Percentiles rank a stretch among this genome's conserved stretches.
phyloP scores from a whole-genome alignment of 2,888 invertebrate genomes.

The Phytoseiulus persimilis region DNA sequence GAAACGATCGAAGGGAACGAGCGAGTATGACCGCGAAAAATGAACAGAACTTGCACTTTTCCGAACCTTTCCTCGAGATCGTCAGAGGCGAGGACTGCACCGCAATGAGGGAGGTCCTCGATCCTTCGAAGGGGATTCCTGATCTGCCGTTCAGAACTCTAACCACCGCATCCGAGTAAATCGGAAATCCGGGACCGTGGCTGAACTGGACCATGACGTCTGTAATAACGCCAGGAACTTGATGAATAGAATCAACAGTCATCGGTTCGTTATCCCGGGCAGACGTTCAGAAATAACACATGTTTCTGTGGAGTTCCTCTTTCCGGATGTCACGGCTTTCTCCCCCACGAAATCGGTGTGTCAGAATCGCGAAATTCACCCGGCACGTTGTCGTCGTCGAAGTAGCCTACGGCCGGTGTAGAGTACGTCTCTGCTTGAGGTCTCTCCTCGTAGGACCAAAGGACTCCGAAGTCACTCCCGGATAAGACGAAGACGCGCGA shows the following conservation, averaged over 20 bases:
- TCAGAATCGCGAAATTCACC: slow-evolving; percentile 52
- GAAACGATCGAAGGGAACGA: no score
- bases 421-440: slow-evolving; percentile 41
- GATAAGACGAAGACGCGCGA: slow-evolving; percentile 55
- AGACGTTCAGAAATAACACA: no score
- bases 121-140: not conserved
- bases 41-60: not conserved
- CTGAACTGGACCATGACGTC: slow-evolving; percentile 46
- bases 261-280: no score
- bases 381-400: slow-evolving; percentile 65
- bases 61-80: slow-evolving; percentile 55
- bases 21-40: not conserved
- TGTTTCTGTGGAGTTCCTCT: no score
- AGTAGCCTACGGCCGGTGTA: slow-evolving; percentile 68
- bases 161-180: slow-evolving; percentile 24
- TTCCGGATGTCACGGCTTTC: not conserved
- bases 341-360: no score
- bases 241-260: no score
- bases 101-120: not conserved
- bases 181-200: slow-evolving; percentile 47
- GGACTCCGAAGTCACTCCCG: not conserved
- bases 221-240: not conserved
- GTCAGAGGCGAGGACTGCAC: slow-evolving; percentile 56
- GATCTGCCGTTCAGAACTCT: not conserved
- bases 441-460: slow-evolving; percentile 8